These are phyloP conservation scores for Corynorhinus townsendii DNA, from an alignment of 2,113 vertebrate species.

Conservation along the genomic window DNA sequence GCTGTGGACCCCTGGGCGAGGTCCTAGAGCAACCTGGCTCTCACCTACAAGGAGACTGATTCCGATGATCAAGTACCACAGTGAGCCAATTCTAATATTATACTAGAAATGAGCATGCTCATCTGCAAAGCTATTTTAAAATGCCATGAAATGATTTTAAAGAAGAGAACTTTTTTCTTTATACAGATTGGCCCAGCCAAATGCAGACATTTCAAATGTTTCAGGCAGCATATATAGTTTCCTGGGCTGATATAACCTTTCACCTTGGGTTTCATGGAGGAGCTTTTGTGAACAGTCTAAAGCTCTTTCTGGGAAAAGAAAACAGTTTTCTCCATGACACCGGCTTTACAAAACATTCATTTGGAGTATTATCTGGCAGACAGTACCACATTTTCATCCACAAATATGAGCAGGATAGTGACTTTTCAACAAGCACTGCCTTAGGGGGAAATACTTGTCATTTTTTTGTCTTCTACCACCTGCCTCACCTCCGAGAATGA, in stretches of 20 bases:
- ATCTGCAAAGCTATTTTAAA: background rate
- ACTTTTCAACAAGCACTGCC: conserved; percentile 77
- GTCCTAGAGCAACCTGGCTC: background rate
- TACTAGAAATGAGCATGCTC: background rate
- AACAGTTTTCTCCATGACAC: conserved; percentile 41
- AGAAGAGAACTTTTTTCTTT: background rate
- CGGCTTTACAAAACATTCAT: conserved; percentile 57
- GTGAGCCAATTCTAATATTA: background rate
- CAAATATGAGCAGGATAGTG: conserved; percentile 51
- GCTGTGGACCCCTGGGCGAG: background rate
- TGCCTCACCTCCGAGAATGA: conserved; percentile 73
- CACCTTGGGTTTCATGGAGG: background rate
- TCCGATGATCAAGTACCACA: background rate
- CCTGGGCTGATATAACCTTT: background rate
- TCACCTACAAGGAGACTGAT: background rate
- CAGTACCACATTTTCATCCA: conserved; percentile 63
- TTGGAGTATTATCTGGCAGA: conserved; percentile 49
- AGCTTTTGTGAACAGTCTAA: conserved; percentile 7
- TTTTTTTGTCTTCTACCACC: conserved; percentile 74
- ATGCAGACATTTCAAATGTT: background rate
- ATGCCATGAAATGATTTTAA: background rate
- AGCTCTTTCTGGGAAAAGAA: conserved; percentile 42
- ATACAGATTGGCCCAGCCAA: background rate
- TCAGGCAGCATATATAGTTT: background rate
- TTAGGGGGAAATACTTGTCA: conserved; percentile 80